A percentile compares a stretch with the other conserved stretches of the same genome.
Conservation (phyloP, 1,140 invertebrate species). For the Scaptomyza montana region DNA sequence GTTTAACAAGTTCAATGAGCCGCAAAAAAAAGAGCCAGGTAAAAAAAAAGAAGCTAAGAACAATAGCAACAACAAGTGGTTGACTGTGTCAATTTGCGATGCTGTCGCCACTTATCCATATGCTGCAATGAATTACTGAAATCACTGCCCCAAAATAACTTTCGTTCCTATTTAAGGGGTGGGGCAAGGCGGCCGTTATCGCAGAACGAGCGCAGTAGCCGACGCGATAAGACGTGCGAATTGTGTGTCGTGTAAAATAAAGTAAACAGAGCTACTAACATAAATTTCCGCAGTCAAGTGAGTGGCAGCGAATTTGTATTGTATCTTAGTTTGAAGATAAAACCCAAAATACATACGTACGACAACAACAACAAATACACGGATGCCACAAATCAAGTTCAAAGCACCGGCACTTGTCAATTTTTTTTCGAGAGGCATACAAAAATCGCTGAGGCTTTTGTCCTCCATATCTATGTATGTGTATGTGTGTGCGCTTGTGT, state of each 20-base stretch:
- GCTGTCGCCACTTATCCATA: too few species aligned
- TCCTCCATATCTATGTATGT: slow-evolving; percentile 43
- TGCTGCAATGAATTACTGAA: too few species aligned
- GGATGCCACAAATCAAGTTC: slow-evolving; percentile 74
- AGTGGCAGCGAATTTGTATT: slow-evolving; percentile 33
- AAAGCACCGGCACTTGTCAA: slow-evolving; percentile 46
- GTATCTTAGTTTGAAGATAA: slow-evolving; percentile 31
- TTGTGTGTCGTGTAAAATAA: slow-evolving; percentile 5
- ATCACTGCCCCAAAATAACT: too few species aligned
- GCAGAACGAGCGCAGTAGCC: slow-evolving; percentile 54
- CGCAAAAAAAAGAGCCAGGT: too few species aligned
- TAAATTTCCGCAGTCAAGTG: slow-evolving; percentile 74
- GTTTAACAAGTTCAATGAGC: too few species aligned
- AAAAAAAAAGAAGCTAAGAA: too few species aligned
- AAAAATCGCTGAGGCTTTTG: slow-evolving; percentile 33
- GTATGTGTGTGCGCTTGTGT: neutral
- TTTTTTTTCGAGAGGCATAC: slow-evolving; percentile 15
- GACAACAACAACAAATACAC: slow-evolving; percentile 21
- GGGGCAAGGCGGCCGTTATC: slow-evolving; percentile 2
- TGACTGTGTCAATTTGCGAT: too few species aligned
- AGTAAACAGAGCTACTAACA: slow-evolving; percentile 37
- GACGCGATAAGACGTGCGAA: slow-evolving; percentile 58
- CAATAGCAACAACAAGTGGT: too few species aligned
- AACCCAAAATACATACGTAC: slow-evolving; percentile 24
- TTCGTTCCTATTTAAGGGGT: slow-evolving; percentile 27